Conservation (phyloP, 2,113 vertebrate genomes). For the Psilopogon haemacephalus region DNA sequence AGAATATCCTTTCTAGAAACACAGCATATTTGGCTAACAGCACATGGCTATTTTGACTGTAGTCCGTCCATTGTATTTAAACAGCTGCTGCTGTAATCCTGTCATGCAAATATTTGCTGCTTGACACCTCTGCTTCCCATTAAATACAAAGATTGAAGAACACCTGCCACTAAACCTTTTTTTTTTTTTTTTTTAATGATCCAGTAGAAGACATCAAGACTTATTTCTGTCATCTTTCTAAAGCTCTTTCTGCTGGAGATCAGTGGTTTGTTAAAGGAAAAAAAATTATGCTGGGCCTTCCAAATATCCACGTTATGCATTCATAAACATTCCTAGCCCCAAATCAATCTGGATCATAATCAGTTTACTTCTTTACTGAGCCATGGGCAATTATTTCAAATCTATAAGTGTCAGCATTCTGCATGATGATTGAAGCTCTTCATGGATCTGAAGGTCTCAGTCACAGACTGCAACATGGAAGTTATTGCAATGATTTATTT, state of each 20-base stretch:
- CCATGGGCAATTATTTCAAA: slow-evolving; percentile 17
- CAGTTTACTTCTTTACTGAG: slow-evolving; percentile 47
- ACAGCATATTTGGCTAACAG: not conserved
- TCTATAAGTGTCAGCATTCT: slow-evolving; percentile 4
- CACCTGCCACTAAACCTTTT: not conserved
- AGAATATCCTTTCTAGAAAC: not conserved
- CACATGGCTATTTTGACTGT: not conserved
- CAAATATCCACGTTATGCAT: not conserved
- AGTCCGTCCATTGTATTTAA: not conserved
- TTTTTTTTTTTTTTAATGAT: not conserved
- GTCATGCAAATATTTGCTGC: slow-evolving; percentile 18
- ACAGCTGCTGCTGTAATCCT: not conserved
- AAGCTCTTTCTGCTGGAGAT: not conserved
- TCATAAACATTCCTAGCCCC: not conserved
- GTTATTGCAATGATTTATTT: slow-evolving; percentile 25
- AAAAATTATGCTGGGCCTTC: not conserved
- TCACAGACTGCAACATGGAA: not conserved
- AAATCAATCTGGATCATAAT: slow-evolving; percentile 20
- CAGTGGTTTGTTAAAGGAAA: not conserved
- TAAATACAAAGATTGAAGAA: not conserved
- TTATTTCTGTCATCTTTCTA: not conserved
- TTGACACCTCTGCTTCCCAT: not conserved
- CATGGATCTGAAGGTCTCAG: slow-evolving; percentile 9
- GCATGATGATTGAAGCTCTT: slow-evolving; percentile 1
- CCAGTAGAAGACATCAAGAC: not conserved